Conservation (phyloP, 2,797 vertebrate genomes). For the Tangara arthus region DNA sequence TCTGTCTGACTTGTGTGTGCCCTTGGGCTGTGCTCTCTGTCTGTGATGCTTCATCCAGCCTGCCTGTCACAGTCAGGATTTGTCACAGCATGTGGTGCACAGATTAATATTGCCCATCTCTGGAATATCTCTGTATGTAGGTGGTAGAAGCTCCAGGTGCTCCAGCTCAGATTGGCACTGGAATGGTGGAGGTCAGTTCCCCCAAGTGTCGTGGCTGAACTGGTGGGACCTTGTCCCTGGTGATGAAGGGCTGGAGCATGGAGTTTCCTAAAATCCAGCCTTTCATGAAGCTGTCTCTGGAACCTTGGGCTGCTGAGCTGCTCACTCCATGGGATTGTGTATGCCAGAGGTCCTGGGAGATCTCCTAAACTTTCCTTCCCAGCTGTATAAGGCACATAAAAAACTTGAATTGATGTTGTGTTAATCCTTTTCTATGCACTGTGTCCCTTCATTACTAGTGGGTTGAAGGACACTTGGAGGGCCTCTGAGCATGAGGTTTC, state of each 20-base stretch:
- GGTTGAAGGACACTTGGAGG: not conserved
- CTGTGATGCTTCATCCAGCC: not conserved
- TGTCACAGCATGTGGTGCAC: not conserved
- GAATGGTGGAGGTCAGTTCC: not conserved
- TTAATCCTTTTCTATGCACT: not conserved
- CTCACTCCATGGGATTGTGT: not conserved
- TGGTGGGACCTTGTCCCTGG: not conserved
- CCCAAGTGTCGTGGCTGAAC: accelerated
- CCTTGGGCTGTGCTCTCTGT: not conserved
- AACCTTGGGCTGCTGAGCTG: not conserved
- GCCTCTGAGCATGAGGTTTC: not conserved
- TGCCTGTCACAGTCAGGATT: not conserved
- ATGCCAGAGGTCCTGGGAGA: not conserved
- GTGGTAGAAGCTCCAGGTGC: not conserved
- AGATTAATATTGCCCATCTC: not conserved
- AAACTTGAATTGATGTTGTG: not conserved
- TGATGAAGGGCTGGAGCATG: not conserved
- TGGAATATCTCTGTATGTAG: not conserved
- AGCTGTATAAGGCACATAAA: not conserved
- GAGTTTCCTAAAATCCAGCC: not conserved
- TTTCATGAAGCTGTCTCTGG: not conserved
- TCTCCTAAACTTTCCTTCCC: not conserved
- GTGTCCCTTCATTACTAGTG: not conserved
- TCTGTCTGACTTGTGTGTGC: not conserved
- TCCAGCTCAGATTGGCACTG: not conserved